phyloP scores from a whole-genome alignment of 2,888 invertebrate species.

The Lottia scabra region DNA sequence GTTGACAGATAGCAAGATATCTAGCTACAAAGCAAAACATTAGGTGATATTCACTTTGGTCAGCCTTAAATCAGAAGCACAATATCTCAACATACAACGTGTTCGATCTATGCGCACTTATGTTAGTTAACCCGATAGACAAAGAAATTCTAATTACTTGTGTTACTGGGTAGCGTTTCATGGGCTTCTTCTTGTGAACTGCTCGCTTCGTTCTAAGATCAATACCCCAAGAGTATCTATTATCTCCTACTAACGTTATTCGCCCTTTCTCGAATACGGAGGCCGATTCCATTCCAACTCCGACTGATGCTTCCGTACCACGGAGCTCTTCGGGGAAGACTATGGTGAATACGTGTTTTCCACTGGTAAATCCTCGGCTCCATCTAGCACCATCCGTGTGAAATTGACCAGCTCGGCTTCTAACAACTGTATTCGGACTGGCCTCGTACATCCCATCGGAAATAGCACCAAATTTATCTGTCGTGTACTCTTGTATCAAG shows the following conservation, averaged over 20 bases:
- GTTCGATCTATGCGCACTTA: too few species aligned
- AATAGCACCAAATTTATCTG: constrained; percentile 35
- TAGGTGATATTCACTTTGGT: too few species aligned
- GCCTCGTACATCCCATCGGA: constrained; percentile 42
- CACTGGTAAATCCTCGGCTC: constrained; percentile 48
- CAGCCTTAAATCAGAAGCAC: too few species aligned
- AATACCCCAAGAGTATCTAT: constrained; percentile 42
- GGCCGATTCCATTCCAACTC: constrained; percentile 38
- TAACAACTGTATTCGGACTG: constrained; percentile 38
- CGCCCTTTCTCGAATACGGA: constrained; percentile 34
- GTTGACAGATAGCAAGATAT: too few species aligned
- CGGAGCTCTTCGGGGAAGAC: constrained; percentile 45
- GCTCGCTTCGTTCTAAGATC: constrained; percentile 38
- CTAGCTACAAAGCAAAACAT: too few species aligned
- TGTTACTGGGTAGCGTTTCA: constrained; percentile 28
- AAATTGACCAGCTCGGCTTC: constrained; percentile 17
- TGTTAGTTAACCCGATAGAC: too few species aligned
- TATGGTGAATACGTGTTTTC: constrained; percentile 51
- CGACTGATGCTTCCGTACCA: constrained; percentile 40
- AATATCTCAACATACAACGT: too few species aligned
- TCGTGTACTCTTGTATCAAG: constrained; percentile 22
- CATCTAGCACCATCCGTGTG: constrained; percentile 47
- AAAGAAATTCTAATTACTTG: constrained; percentile 11
- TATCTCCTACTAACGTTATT: constrained; percentile 34
- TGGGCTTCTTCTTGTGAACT: constrained; percentile 29